Percentiles rank a stretch among this genome's conserved stretches.
These are phyloP conservation scores for Aurelia coerulea DNA, from an alignment of 30 jellyfish, hydroid and myxozoan genomes.

Conservation along the genomic window DNA sequence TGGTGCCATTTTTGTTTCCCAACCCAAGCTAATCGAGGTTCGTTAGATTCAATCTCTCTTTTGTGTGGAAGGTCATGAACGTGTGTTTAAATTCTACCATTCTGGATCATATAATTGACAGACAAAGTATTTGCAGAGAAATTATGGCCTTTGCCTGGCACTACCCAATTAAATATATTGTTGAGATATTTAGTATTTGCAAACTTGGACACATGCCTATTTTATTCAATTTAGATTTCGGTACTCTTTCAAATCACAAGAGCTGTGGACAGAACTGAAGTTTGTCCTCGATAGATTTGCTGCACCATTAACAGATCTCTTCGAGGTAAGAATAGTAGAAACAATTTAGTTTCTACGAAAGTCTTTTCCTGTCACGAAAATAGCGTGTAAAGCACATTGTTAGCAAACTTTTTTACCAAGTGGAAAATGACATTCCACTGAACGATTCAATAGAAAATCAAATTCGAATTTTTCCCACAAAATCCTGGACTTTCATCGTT, in stretches of 20 bases:
- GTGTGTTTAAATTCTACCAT: neutral
- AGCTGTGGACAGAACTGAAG: conserved; percentile 92
- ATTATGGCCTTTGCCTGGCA: neutral
- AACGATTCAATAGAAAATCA: too few relatives aligned
- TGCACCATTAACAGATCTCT: conserved; percentile 80
- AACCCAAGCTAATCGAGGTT: too few relatives aligned
- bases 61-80: neutral
- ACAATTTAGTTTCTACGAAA: neutral
- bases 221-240: conserved; percentile 70
- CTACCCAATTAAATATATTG: neutral
- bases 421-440: too few relatives aligned
- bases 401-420: too few relatives aligned
- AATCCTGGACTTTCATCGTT: too few relatives aligned
- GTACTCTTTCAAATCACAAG: conserved; percentile 94
- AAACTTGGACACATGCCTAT: neutral
- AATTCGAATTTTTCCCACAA: too few relatives aligned
- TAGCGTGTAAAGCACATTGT: too few relatives aligned
- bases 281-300: conserved; percentile 88
- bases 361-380: too few relatives aligned
- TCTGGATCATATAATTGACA: neutral
- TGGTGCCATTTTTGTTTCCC: too few relatives aligned
- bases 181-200: neutral
- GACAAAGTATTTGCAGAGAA: too few relatives aligned
- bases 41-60: neutral
- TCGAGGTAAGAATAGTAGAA: conserved; percentile 60